phyloP scores from a whole-genome alignment of 1,140 invertebrate species.

The Papilio aristodemus region DNA sequence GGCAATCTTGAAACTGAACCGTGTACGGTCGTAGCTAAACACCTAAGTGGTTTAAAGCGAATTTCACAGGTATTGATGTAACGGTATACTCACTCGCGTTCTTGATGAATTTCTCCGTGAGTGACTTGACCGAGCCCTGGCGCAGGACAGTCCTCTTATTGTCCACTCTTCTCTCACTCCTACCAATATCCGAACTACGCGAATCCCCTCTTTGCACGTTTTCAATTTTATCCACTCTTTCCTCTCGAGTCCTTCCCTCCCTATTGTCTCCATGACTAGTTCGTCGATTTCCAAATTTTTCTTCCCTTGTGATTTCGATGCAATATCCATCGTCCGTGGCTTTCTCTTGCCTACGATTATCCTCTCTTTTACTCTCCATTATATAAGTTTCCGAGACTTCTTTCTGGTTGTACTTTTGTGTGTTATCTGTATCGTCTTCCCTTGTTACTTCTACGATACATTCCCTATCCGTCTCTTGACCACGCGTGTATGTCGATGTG shows the following conservation, averaged over 20 bases:
- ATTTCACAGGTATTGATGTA: background rate
- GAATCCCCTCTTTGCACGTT: conserved; percentile 44
- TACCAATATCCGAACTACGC: conserved; percentile 13
- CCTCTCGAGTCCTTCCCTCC: conserved; percentile 80
- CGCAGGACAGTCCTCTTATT: conserved; percentile 79
- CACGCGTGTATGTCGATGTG: no score
- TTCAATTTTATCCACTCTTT: conserved; percentile 72
- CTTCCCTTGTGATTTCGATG: conserved; percentile 32
- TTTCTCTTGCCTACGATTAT: conserved; percentile 33
- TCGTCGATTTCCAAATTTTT: conserved; percentile 28
- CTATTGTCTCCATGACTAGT: conserved; percentile 33
- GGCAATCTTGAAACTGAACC: no score
- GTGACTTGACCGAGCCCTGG: conserved; percentile 85
- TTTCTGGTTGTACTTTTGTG: conserved; percentile 72
- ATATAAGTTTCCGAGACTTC: conserved; percentile 16
- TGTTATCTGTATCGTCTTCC: conserved; percentile 50
- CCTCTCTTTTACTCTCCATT: conserved; percentile 28
- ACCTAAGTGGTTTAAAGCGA: background rate
- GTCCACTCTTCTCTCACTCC: conserved; percentile 34
- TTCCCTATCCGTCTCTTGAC: conserved; percentile 30
- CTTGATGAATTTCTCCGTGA: conserved; percentile 87
- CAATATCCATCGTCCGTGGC: conserved; percentile 27
- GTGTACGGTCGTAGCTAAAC: background rate
- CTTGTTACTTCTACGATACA: conserved; percentile 24
- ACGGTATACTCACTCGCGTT: conserved; percentile 80